These are phyloP conservation scores for Eupithecia tripunctaria DNA, from an alignment of 2,888 invertebrate species.

Conservation along the genomic window DNA sequence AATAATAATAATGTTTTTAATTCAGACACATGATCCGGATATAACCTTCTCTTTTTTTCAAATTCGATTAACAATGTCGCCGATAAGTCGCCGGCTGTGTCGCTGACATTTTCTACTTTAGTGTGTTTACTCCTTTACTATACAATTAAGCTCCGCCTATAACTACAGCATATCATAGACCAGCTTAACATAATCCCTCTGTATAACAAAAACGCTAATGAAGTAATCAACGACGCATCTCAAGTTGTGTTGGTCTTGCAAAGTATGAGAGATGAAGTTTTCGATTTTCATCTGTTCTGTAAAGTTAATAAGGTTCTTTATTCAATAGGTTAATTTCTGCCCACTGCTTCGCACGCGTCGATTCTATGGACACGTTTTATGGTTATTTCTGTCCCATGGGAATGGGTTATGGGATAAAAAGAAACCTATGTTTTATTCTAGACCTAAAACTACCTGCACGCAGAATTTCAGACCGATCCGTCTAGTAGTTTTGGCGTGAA, in stretches of 20 bases:
- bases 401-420: too few relatives aligned
- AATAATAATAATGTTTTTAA: too few relatives aligned
- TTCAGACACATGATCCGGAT: too few relatives aligned
- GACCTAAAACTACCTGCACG: too few relatives aligned
- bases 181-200: constrained; percentile 67
- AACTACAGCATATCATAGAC: constrained; percentile 73
- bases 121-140: constrained; percentile 70
- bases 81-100: not conserved
- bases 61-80: not conserved
- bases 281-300: constrained; percentile 16
- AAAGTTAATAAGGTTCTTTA: constrained; percentile 54
- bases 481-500: too few relatives aligned
- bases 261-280: not conserved
- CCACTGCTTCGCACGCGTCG: too few relatives aligned
- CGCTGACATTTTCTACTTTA: constrained; percentile 48
- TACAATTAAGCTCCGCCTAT: constrained; percentile 82
- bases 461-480: too few relatives aligned
- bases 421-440: too few relatives aligned
- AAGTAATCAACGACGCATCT: constrained; percentile 75
- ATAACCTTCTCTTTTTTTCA: too few relatives aligned
- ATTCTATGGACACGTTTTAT: too few relatives aligned
- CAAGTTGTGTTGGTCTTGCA: constrained; percentile 67
- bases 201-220: constrained; percentile 78
- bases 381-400: too few relatives aligned
- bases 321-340: constrained; percentile 37